Percentiles rank a stretch among this genome's conserved stretches.
Conservation (phyloP, 2,888 invertebrate genomes). For the Biston stratarius region DNA sequence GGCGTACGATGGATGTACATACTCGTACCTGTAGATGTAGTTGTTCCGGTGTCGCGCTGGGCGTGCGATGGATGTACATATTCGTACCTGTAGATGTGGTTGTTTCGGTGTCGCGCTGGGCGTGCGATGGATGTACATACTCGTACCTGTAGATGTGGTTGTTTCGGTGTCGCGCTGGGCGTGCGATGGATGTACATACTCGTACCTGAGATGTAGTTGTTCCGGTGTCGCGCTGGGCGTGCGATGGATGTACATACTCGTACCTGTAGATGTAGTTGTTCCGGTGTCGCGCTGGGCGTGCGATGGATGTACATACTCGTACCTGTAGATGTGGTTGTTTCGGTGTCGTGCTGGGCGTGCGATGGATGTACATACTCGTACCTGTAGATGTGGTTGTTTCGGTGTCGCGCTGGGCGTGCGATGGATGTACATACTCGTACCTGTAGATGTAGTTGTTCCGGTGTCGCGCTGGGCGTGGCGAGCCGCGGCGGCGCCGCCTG, state of each 20-base stretch:
- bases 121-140: slow-evolving; percentile 21
- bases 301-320: background rate
- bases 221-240: slow-evolving; percentile 47
- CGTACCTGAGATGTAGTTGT: slow-evolving; percentile 57
- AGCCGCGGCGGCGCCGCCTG: slow-evolving; percentile 54
- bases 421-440: slow-evolving; percentile 40
- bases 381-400: slow-evolving; percentile 54
- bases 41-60: slow-evolving; percentile 48
- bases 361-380: slow-evolving; percentile 31
- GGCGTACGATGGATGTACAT: slow-evolving; percentile 32
- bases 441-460: slow-evolving; percentile 52
- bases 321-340: slow-evolving; percentile 56
- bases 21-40: slow-evolving; percentile 54
- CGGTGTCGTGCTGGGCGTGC: slow-evolving; percentile 47
- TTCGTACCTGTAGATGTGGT: slow-evolving; percentile 55
- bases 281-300: slow-evolving; percentile 47
- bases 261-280: slow-evolving; percentile 56
- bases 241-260: background rate
- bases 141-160: slow-evolving; percentile 56
- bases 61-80: slow-evolving; percentile 29
- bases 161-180: slow-evolving; percentile 45
- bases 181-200: slow-evolving; percentile 21
- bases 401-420: slow-evolving; percentile 48
- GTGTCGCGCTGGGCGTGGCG: slow-evolving; percentile 50
- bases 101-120: slow-evolving; percentile 49